Evolutionary conservation across 2,797 vertebrate genomes (phyloP).

Genomic region (Gambusia yucatana): DNA sequence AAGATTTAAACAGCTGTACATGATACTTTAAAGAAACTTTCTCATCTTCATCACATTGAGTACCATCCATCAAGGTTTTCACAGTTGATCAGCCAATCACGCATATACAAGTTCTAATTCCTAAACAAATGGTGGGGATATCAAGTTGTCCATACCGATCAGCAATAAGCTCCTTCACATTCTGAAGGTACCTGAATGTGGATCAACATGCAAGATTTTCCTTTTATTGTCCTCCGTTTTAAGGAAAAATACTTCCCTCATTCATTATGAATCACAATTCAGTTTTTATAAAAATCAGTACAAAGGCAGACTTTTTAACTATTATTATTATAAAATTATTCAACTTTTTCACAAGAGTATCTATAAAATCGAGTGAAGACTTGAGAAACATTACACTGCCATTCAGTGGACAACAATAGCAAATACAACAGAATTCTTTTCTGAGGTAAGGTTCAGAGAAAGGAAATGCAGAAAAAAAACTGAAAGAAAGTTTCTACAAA

Average conservation of each 20-base stretch:
- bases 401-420: constrained; percentile 43
- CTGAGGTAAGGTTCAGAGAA: constrained; percentile 11
- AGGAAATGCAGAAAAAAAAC: not conserved
- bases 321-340: not conserved
- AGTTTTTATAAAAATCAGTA: not conserved
- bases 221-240: not conserved
- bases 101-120: not conserved
- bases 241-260: not conserved
- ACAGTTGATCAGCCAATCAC: constrained; percentile 5
- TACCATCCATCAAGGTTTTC: constrained; percentile 18
- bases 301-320: not conserved
- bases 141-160: not conserved
- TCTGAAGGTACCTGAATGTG: constrained; percentile 33
- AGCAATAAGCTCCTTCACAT: not conserved
- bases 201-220: not conserved
- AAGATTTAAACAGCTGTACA: constrained; percentile 35
- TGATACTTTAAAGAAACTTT: constrained; percentile 9
- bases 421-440: constrained; percentile 40
- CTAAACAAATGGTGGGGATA: not conserved
- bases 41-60: not conserved
- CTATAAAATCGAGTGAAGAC: constrained; percentile 17
- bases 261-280: not conserved
- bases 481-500: not conserved
- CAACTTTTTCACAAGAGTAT: not conserved
- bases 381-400: constrained; percentile 50